Conservation (phyloP, 2,797 vertebrate genomes). For the Xenopus petersii region DNA sequence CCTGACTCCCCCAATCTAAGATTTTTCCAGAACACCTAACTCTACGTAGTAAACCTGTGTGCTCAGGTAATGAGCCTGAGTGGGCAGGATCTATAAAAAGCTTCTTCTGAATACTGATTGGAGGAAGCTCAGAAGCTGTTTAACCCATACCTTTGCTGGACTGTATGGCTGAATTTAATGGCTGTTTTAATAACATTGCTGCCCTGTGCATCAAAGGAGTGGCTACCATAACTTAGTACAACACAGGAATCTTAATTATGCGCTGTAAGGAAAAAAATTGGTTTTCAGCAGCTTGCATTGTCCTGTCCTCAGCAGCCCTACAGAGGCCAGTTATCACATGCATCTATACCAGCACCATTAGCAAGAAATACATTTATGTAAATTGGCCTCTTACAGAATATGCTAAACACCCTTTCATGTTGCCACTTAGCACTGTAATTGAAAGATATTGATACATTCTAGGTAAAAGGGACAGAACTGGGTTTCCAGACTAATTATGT, state of each 20-base stretch:
- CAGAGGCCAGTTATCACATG: neutral
- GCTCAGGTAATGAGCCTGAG: no score
- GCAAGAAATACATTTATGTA: constrained; percentile 27
- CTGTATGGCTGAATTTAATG: neutral
- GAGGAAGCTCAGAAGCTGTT: no score
- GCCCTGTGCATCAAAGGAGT: neutral
- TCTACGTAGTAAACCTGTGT: no score
- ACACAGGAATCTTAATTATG: neutral
- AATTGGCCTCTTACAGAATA: constrained; percentile 12
- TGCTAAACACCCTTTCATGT: constrained; percentile 24
- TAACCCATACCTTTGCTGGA: no score
- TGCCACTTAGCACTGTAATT: constrained; percentile 21
- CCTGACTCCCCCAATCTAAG: no score
- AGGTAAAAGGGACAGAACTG: neutral
- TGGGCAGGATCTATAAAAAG: no score
- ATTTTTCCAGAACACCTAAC: no score
- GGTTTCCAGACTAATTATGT: neutral
- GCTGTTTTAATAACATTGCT: neutral
- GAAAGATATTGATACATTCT: constrained; percentile 16
- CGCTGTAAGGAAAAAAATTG: neutral
- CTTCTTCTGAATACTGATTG: no score
- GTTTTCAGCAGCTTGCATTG: neutral
- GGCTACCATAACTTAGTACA: no score
- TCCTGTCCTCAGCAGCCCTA: neutral
- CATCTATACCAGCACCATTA: constrained; percentile 7